phyloP scores from a whole-genome alignment of 2,797 vertebrate species.

The Sebastes trivittatus region DNA sequence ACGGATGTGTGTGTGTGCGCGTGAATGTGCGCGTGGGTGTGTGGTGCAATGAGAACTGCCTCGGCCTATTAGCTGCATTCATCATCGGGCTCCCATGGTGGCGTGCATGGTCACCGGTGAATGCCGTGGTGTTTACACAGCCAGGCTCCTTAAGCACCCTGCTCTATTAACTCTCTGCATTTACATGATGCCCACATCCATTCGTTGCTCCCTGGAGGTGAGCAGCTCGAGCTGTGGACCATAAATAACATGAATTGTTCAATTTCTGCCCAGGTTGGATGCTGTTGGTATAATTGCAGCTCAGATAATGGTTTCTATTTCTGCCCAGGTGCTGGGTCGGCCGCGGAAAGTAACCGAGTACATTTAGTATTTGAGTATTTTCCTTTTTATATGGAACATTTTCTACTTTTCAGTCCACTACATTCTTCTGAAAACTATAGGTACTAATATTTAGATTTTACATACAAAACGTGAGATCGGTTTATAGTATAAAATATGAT shows the following conservation, averaged over 20 bases:
- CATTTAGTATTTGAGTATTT: constrained; percentile 15
- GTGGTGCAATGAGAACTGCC: constrained; percentile 11
- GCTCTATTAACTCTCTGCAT: constrained; percentile 58
- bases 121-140: constrained; percentile 55
- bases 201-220: constrained; percentile 37
- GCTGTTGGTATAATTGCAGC: constrained; percentile 52
- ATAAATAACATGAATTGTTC: constrained; percentile 58
- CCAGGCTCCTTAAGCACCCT: constrained; percentile 38
- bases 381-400: not conserved
- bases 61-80: constrained; percentile 61
- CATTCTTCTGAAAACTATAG: not conserved
- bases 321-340: constrained; percentile 16
- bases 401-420: not conserved
- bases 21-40: constrained; percentile 21
- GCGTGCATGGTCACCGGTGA: constrained; percentile 31
- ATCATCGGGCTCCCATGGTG: constrained; percentile 58
- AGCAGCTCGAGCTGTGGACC: constrained; percentile 22
- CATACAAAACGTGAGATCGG: not conserved
- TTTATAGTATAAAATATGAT: not conserved
- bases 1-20: not conserved
- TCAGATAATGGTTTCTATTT: constrained; percentile 50
- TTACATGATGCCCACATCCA: constrained; percentile 55
- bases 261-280: constrained; percentile 53
- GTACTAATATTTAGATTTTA: not conserved
- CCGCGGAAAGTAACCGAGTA: not conserved